Percentiles rank a stretch among this genome's conserved stretches.
Evolutionary conservation across 2,113 vertebrate species (phyloP).

Genomic region (Chelonoidis abingdonii): DNA sequence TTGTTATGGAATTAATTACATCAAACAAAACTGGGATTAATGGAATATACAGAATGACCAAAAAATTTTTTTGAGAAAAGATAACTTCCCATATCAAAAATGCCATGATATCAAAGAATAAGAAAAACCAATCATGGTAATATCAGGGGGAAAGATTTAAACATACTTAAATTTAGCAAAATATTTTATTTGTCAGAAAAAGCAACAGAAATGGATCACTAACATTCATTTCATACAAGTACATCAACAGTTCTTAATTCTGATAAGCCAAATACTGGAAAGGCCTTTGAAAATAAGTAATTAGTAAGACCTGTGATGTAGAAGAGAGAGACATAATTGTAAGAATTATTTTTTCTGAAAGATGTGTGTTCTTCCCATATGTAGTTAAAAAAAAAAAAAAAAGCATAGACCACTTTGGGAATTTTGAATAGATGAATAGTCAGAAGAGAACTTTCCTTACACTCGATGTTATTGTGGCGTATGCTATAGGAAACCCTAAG

Average conservation of each 20-base stretch:
- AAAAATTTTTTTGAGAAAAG: slow-evolving; percentile 31
- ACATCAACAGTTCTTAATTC: background rate
- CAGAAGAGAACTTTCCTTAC: background rate
- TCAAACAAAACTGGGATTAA: slow-evolving; percentile 51
- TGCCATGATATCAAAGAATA: background rate
- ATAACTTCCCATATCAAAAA: slow-evolving; percentile 26
- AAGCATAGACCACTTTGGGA: background rate
- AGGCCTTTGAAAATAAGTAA: slow-evolving; percentile 7
- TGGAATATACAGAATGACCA: slow-evolving; percentile 36
- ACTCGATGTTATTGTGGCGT: background rate
- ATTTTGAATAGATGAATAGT: background rate
- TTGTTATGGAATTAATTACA: slow-evolving; percentile 61
- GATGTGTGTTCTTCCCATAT: background rate
- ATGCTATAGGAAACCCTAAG: background rate
- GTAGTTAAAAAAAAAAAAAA: background rate
- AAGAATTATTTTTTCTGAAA: slow-evolving; percentile 23
- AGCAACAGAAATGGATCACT: background rate
- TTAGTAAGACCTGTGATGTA: slow-evolving; percentile 8
- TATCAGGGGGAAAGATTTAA: background rate
- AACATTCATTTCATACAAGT: background rate
- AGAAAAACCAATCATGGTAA: background rate
- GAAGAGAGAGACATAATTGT: background rate
- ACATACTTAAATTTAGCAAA: background rate
- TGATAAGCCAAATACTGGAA: background rate
- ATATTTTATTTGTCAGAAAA: background rate